phyloP scores from a whole-genome alignment of 2,888 invertebrate species.

The Drosophila prostipennis region DNA sequence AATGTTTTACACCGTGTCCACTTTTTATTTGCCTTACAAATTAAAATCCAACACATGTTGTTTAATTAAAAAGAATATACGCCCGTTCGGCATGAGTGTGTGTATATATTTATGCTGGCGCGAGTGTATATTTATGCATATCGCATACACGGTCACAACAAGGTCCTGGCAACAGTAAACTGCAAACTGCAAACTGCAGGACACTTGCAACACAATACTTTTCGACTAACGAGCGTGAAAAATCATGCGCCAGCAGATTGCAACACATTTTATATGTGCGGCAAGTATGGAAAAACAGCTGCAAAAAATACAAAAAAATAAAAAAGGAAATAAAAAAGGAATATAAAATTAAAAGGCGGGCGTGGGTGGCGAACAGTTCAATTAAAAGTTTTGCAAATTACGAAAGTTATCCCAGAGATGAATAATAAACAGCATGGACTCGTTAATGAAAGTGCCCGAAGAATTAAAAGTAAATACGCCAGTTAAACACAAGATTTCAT shows the following conservation, averaged over 20 bases:
- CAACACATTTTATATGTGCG: slow-evolving; percentile 53
- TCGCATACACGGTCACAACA: slow-evolving; percentile 38
- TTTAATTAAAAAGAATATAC: slow-evolving; percentile 67
- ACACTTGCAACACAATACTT: slow-evolving; percentile 45
- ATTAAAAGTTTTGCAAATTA: slow-evolving; percentile 51
- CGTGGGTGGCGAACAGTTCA: slow-evolving; percentile 43
- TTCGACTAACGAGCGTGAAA: slow-evolving; percentile 72
- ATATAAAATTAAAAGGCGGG: slow-evolving; percentile 5
- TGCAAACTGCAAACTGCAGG: slow-evolving; percentile 6
- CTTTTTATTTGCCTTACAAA: slow-evolving; percentile 70
- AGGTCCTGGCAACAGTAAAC: slow-evolving; percentile 17
- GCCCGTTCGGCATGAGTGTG: neutral
- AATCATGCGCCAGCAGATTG: slow-evolving; percentile 69
- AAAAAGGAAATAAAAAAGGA: neutral
- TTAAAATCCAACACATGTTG: slow-evolving; percentile 75
- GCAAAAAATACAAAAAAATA: neutral
- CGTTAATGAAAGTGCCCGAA: slow-evolving; percentile 35
- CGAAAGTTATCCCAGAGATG: slow-evolving; percentile 41
- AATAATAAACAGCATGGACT: slow-evolving; percentile 35
- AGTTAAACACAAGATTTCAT: slow-evolving; percentile 14
- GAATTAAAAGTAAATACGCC: slow-evolving; percentile 41
- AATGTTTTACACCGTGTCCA: slow-evolving; percentile 68
- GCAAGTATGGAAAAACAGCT: neutral
- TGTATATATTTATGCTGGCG: slow-evolving; percentile 29
- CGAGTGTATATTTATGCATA: slow-evolving; percentile 33